These are phyloP conservation scores for Halictus ligatus DNA, from an alignment of 2,888 invertebrate species.

Conservation along the genomic window DNA sequence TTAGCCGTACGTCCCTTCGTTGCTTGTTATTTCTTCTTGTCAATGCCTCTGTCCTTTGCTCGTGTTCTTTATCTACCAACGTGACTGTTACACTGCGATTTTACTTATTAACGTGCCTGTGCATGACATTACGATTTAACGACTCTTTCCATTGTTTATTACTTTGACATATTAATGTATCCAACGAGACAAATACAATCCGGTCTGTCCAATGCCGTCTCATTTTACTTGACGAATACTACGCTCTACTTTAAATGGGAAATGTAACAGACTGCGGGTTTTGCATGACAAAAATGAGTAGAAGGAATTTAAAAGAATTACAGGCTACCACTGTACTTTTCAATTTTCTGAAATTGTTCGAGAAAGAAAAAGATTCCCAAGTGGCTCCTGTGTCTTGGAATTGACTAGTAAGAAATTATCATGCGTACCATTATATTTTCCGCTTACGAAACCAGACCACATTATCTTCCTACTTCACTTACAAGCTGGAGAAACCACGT, in stretches of 20 bases:
- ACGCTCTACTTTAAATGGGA: too few species aligned
- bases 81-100: neutral
- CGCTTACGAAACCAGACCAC: neutral
- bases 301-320: too few species aligned
- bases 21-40: neutral
- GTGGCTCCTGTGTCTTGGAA: too few species aligned
- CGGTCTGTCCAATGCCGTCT: neutral
- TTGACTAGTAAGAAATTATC: too few species aligned
- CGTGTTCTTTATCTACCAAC: neutral
- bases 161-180: neutral
- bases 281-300: too few species aligned
- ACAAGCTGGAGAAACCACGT: neutral
- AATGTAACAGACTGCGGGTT: too few species aligned
- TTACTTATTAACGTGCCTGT: neutral
- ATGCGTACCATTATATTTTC: too few species aligned
- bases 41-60: neutral
- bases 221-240: neutral
- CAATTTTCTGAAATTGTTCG: too few species aligned
- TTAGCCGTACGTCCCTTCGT: neutral
- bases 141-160: neutral
- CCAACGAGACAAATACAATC: neutral
- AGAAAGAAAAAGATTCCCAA: too few species aligned
- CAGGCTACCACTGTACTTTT: too few species aligned
- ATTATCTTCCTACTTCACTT: neutral
- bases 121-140: neutral